Evolutionary conservation across 1,140 invertebrate genomes (phyloP), one percentile per base, ranked within the genome.

Genomic region (Penaeus japonicus): DNA sequence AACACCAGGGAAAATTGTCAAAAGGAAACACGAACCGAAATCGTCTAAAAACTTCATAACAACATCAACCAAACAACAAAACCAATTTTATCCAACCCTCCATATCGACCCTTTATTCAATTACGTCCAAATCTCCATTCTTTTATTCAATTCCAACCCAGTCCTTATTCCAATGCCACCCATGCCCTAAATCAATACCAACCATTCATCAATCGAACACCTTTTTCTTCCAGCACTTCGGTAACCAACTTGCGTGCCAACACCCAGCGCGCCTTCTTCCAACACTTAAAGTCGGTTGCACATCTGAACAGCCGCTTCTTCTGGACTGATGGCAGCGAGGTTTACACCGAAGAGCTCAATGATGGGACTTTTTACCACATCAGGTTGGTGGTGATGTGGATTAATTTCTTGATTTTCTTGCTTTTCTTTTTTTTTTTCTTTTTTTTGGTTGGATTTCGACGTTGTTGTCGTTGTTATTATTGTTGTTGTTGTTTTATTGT

Each of bases 301-400:
- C 95, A 94, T 90, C 95, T 95, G 0, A 95, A 96, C 91, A 95
- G 95, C 0, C 93, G 96, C n/a, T 96, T 97, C 91, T 96, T 96
- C 92, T 97, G 96, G 96, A 96, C 96, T 0, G 96, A 96, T 91
- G 96, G 96, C 0, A 93, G 94, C 27, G 94, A 95, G 91, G 94
- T 94, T 2, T 93, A 96, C 83, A 94, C 94, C 10, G 96, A 97
- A 92, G 95, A 96, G 91, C 96, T 96, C 91, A 91, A 91, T 70
- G 82, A 53, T 5, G 86, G 79, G 10, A 90, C 83, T 12, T 90
- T 87, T 70, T 91, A 90, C 47, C 87, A 89, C 47, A 90, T 84
- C 85, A 90, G 89, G 87, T 90, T 32, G 54, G 59, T 53, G 53
- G 15, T 7, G n/a, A 59, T n/a, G 15, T n/a, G 15, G n/a, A 59